phyloP scores from a whole-genome alignment of 2,888 invertebrate genomes.

The Chorisops tibialis region DNA sequence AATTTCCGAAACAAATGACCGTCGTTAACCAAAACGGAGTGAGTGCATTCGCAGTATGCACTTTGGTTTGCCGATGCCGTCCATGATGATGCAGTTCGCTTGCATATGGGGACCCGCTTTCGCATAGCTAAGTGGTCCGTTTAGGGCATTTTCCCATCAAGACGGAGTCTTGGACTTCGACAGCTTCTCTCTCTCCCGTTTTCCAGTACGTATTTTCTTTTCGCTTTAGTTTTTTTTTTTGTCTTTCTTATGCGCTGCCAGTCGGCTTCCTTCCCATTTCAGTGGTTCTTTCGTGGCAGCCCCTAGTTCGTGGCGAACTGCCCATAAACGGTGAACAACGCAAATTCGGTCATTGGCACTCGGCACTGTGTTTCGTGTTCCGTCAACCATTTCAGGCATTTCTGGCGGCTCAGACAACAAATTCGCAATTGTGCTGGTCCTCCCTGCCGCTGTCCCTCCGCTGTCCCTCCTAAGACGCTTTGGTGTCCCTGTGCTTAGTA shows the following conservation, averaged over 20 bases:
- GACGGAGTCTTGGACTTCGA: constrained; percentile 6
- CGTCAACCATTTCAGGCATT: constrained; percentile 33
- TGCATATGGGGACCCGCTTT: not conserved
- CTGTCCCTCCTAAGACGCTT: constrained; percentile 2
- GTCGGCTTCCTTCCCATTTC: constrained; percentile 20
- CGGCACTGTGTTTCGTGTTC: constrained; percentile 28
- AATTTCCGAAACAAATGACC: constrained; percentile 33
- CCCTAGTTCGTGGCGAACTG: not conserved
- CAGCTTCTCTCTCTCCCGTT: constrained; percentile 14
- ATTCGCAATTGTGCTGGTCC: constrained; percentile 32
- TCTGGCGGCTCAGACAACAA: constrained; percentile 32
- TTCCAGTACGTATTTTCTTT: not conserved
- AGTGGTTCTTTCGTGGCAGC: constrained; percentile 8
- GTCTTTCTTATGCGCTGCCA: not conserved
- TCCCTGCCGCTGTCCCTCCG: not conserved
- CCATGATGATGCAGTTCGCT: not conserved
- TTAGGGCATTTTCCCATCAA: not conserved
- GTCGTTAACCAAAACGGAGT: constrained; percentile 33
- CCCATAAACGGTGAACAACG: constrained; percentile 22
- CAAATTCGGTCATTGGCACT: constrained; percentile 35
- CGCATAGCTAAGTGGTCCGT: not conserved
- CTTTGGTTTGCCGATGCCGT: not conserved
- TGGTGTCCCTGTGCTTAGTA: too few relatives aligned
- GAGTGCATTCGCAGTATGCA: constrained; percentile 28
- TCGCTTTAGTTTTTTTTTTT: not conserved